A percentile compares a stretch with the other conserved stretches of the same genome.
Evolutionary conservation across 37 sponge, comb jelly and placozoan species (phyloP).

Genomic region (Ianthella basta): DNA sequence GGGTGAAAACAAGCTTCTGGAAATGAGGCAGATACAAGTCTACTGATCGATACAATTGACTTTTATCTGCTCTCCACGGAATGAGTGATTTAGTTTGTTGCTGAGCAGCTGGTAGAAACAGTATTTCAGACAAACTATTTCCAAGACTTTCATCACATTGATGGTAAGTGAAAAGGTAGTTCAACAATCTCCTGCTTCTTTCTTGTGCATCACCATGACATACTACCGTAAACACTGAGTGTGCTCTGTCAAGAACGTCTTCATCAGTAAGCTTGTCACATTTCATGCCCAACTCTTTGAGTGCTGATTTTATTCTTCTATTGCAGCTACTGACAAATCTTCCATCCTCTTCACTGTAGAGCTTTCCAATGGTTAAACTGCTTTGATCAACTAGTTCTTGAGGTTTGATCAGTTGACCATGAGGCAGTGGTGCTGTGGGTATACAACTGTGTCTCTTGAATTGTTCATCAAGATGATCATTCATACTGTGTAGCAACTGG

Average conservation of each 20-base stretch:
- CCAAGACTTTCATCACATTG: neutral
- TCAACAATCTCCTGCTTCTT: neutral
- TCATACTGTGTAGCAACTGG: too few species aligned
- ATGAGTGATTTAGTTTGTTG: too few species aligned
- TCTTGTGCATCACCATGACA: neutral
- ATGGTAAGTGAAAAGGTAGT: neutral
- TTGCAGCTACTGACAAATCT: neutral
- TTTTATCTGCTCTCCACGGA: too few species aligned
- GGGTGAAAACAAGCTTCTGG: constrained; percentile 35
- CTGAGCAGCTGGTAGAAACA: too few species aligned
- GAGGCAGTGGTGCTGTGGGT: constrained; percentile 1
- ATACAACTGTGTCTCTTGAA: neutral
- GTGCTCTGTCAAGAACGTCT: constrained; percentile 1
- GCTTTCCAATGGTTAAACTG: neutral
- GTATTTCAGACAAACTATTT: too few species aligned
- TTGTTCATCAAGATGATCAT: neutral
- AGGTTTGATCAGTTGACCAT: neutral
- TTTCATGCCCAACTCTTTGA: constrained; percentile 16
- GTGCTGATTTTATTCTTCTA: neutral
- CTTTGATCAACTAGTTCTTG: neutral
- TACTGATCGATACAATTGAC: neutral
- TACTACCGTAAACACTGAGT: neutral
- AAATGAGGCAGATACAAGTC: constrained; percentile 16
- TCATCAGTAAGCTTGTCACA: neutral
- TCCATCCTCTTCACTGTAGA: constrained; percentile 8